Conservation (phyloP, 2,888 invertebrate genomes). For the Thera obeliscata region DNA sequence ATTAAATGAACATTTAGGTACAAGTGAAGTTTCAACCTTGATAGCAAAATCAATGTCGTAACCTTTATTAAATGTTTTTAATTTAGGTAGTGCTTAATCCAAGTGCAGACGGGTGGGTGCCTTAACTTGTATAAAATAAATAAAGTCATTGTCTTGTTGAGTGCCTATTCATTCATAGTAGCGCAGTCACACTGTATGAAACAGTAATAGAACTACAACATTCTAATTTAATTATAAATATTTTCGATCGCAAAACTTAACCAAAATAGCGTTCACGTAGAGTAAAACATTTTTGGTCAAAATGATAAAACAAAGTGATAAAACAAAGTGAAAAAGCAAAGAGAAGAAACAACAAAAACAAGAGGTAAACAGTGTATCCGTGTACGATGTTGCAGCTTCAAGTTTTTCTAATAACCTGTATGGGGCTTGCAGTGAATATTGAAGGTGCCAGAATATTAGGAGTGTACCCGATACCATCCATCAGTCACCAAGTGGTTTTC, state of each 20-base stretch:
- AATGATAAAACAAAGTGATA: no score
- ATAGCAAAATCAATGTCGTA: no score
- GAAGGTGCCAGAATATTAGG: slow-evolving; percentile 57
- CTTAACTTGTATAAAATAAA: not conserved
- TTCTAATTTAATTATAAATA: no score
- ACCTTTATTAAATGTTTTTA: no score
- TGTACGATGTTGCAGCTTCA: not conserved
- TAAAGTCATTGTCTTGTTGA: not conserved
- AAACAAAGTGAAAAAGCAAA: not conserved
- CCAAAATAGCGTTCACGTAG: no score
- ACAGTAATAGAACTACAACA: not conserved
- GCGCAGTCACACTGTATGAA: not conserved
- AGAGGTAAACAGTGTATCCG: not conserved
- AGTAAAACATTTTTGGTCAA: no score
- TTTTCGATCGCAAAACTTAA: no score
- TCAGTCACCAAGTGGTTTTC: slow-evolving; percentile 68
- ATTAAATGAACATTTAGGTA: no score
- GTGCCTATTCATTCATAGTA: not conserved
- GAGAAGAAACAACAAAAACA: not conserved
- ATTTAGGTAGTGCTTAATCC: no score
- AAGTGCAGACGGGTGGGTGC: no score
- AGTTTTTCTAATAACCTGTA: not conserved
- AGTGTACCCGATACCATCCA: slow-evolving; percentile 57
- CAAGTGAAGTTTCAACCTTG: no score
- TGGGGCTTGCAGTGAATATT: slow-evolving; percentile 8